phyloP scores from a whole-genome alignment of 2,888 invertebrate species.

The Parapristionchus giblindavisi region DNA sequence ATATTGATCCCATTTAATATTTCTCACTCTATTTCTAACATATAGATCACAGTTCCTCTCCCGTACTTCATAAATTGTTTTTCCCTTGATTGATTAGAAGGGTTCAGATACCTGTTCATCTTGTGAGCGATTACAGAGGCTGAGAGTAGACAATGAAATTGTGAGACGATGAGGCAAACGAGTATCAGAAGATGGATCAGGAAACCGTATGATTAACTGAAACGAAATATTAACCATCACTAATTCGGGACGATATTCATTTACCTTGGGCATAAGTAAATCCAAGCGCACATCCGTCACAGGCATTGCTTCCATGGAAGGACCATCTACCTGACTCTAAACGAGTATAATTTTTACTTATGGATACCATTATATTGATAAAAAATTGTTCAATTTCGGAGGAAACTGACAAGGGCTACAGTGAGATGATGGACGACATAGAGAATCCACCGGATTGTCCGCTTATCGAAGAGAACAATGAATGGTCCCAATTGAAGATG shows the following conservation, averaged over 20 bases:
- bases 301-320: constrained; percentile 61
- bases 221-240: too few species aligned
- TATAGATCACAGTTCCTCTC: neutral
- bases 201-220: constrained; percentile 44
- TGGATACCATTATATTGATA: neutral
- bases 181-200: constrained; percentile 41
- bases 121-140: constrained; percentile 14
- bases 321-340: constrained; percentile 40
- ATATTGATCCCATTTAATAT: too few species aligned
- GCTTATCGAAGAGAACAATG: constrained; percentile 84
- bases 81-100: neutral
- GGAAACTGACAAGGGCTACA: constrained; percentile 73
- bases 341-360: constrained; percentile 8
- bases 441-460: constrained; percentile 90
- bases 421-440: constrained; percentile 89
- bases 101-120: constrained; percentile 31
- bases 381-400: neutral
- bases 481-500: constrained; percentile 91
- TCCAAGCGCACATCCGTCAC: constrained; percentile 85
- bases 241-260: too few species aligned
- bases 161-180: constrained; percentile 45
- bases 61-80: neutral
- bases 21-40: too few species aligned
- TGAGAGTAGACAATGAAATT: constrained; percentile 42
- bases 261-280: constrained; percentile 90